phyloP scores from a whole-genome alignment of 2,888 invertebrate species.

The Sinhomidia bicolor region DNA sequence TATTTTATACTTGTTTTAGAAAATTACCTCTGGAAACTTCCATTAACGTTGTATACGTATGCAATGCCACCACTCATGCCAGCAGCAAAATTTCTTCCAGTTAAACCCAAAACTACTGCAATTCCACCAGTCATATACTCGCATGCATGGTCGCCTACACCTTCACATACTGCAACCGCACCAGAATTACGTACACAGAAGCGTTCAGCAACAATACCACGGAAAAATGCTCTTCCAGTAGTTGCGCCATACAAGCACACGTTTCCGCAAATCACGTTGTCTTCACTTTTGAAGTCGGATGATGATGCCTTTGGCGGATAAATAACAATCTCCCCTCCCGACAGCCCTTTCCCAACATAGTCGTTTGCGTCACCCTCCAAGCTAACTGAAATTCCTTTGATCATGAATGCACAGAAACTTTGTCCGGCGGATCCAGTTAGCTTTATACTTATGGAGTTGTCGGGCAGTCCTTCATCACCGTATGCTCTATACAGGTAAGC shows the following conservation, averaged over 20 bases:
- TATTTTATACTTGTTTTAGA: too few relatives aligned
- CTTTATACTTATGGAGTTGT: slow-evolving; percentile 90
- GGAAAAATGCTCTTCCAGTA: slow-evolving; percentile 94
- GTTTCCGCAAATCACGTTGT: slow-evolving; percentile 98
- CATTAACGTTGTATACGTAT: slow-evolving; percentile 95
- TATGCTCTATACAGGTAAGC: slow-evolving; percentile 89
- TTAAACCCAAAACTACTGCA: slow-evolving; percentile 94
- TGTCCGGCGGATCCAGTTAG: slow-evolving; percentile 98
- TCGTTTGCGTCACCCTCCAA: slow-evolving; percentile 99
- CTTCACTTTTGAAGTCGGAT: slow-evolving; percentile 90
- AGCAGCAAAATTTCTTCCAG: slow-evolving; percentile 99
- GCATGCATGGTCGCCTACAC: slow-evolving; percentile 99
- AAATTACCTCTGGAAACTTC: slow-evolving; percentile 84
- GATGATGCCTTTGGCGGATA: slow-evolving; percentile 93
- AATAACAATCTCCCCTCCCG: slow-evolving; percentile 96
- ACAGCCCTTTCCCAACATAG: slow-evolving; percentile 98
- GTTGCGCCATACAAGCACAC: slow-evolving; percentile 99
- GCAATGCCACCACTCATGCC: slow-evolving; percentile 99
- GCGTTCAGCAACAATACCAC: slow-evolving; percentile 98
- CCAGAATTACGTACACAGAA: slow-evolving; percentile 99
- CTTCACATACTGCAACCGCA: slow-evolving; percentile 95
- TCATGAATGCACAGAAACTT: slow-evolving; percentile 98
- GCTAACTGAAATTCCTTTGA: slow-evolving; percentile 93
- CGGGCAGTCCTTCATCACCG: slow-evolving; percentile 93
- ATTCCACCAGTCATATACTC: slow-evolving; percentile 99